Conservation (phyloP, 2,888 invertebrate species). For the Napeogenes sylphis region DNA sequence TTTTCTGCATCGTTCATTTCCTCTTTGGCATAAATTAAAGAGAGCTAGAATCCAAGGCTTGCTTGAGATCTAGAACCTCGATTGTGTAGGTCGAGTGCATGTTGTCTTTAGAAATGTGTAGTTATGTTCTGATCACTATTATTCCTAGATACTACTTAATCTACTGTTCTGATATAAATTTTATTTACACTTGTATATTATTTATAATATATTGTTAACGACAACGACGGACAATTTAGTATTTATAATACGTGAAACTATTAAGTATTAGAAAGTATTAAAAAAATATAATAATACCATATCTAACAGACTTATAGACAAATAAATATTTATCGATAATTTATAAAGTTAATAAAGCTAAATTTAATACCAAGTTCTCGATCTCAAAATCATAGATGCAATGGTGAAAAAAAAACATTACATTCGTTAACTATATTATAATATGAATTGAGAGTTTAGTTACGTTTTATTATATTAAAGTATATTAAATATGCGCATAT, state of each 20-base stretch:
- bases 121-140: background rate
- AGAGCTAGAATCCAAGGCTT: constrained; percentile 18
- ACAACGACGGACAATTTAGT: no score
- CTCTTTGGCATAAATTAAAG: constrained; percentile 22
- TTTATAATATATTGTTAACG: no score
- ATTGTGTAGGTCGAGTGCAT: constrained; percentile 20
- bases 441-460: background rate
- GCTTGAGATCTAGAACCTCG: constrained; percentile 16
- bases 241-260: no score
- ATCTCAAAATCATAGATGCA: background rate
- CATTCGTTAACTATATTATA: no score
- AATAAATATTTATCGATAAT: no score
- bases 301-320: no score
- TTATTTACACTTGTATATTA: no score
- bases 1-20: constrained; percentile 23
- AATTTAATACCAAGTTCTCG: background rate
- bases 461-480: background rate
- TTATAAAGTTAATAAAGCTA: no score
- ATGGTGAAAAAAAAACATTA: background rate
- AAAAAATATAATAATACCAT: no score
- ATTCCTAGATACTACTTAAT: background rate
- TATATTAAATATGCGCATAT: constrained; percentile 22
- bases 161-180: background rate
- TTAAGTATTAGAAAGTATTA: no score
- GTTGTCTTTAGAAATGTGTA: constrained; percentile 16